Evolutionary conservation across 2,797 vertebrate genomes (phyloP).

Genomic region (Argyrosomus regius): DNA sequence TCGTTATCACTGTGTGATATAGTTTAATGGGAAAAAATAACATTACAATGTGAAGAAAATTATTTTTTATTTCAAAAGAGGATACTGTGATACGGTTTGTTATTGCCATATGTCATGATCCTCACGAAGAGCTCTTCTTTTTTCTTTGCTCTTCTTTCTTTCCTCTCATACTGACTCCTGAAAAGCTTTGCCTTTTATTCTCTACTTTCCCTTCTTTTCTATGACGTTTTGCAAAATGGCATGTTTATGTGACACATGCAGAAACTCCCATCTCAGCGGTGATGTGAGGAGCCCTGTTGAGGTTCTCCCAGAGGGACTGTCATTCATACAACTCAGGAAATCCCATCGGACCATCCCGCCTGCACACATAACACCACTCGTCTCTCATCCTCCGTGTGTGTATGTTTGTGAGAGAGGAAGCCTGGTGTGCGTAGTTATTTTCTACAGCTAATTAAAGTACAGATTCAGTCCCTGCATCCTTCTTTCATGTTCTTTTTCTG

Average conservation of each 20-base stretch:
- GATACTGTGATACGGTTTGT: constrained; percentile 81
- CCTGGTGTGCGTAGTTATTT: constrained; percentile 59
- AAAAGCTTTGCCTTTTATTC: constrained; percentile 69
- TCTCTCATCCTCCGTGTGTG: constrained; percentile 23
- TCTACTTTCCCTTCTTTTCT: constrained; percentile 56
- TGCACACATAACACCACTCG: constrained; percentile 36
- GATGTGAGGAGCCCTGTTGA: constrained; percentile 54
- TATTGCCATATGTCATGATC: constrained; percentile 72
- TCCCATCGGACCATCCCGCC: constrained; percentile 70
- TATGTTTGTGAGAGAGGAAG: constrained; percentile 31
- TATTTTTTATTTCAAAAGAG: constrained; percentile 73
- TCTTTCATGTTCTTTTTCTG: constrained; percentile 41
- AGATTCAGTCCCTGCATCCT: constrained; percentile 57
- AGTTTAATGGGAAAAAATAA: constrained; percentile 80
- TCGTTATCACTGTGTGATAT: constrained; percentile 90
- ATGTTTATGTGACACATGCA: constrained; percentile 61
- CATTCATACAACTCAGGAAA: constrained; percentile 85
- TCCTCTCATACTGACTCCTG: constrained; percentile 57
- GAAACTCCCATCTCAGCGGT: constrained; percentile 58
- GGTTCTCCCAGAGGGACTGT: constrained; percentile 75
- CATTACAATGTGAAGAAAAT: constrained; percentile 75
- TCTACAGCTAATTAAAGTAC: constrained; percentile 76
- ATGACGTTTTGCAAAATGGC: constrained; percentile 66
- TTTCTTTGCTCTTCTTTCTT: constrained; percentile 31
- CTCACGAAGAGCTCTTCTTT: constrained; percentile 58